phyloP scores from a whole-genome alignment of 1,140 invertebrate genomes.

The Delia radicum region DNA sequence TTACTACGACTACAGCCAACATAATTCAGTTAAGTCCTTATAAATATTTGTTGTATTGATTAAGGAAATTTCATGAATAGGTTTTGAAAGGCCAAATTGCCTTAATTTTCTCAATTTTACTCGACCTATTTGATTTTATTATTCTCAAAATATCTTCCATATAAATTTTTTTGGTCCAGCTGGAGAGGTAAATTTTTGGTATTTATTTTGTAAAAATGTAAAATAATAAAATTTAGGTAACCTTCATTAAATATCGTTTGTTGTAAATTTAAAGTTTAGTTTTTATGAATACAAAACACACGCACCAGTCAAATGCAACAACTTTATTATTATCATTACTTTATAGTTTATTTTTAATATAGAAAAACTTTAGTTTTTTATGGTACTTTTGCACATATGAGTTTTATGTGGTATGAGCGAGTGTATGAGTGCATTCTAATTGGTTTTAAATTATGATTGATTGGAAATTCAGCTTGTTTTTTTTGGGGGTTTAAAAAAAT shows the following conservation, averaged over 20 bases:
- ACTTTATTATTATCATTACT: not conserved
- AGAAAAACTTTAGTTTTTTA: not conserved
- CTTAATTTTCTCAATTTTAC: no score
- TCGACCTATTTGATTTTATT: no score
- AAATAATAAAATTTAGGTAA: not conserved
- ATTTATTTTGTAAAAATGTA: no score
- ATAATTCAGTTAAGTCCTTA: no score
- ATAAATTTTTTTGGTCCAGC: no score
- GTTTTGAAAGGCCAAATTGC: no score
- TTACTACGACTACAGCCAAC: no score
- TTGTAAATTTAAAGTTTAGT: no score
- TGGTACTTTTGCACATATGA: not conserved
- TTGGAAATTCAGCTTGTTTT: not conserved
- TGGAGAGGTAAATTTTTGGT: no score
- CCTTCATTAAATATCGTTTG: not conserved
- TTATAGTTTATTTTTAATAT: not conserved
- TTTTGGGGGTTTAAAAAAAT: not conserved
- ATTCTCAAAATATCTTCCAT: no score
- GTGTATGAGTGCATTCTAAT: not conserved
- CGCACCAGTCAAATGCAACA: not conserved
- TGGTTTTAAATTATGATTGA: conserved; percentile 13
- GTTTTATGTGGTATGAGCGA: not conserved
- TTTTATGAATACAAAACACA: not conserved
- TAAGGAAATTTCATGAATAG: no score
- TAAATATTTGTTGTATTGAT: no score